phyloP scores from a whole-genome alignment of 2,113 vertebrate genomes.

The Sphaerodactylus townsendi region DNA sequence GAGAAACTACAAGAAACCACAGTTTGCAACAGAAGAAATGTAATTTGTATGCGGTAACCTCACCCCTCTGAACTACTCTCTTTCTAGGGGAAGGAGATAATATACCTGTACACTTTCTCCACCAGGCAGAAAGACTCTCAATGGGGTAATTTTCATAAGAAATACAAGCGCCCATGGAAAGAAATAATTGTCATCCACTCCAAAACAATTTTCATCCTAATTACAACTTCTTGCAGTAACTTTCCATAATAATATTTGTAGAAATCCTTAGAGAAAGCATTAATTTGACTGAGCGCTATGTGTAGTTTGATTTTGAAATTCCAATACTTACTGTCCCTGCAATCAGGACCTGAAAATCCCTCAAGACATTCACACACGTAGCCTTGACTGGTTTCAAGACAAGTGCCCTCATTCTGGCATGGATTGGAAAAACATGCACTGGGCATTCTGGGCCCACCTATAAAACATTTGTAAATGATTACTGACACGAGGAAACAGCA shows the following conservation, averaged over 20 bases:
- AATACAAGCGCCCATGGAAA: too few species aligned
- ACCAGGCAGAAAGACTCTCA: neutral
- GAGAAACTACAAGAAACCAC: neutral
- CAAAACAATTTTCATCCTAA: neutral
- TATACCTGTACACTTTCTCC: neutral
- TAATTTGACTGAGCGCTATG: neutral
- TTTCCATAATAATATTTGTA: neutral
- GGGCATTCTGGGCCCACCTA: constrained; percentile 48
- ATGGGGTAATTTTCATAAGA: neutral
- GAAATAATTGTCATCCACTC: too few species aligned
- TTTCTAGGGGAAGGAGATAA: neutral
- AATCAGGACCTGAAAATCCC: constrained; percentile 84
- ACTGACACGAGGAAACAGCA: fast-evolving
- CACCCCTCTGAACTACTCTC: neutral
- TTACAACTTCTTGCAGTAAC: neutral
- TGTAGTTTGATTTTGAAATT: neutral
- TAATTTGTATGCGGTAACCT: neutral
- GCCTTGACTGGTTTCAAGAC: constrained; percentile 70
- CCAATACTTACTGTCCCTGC: constrained; percentile 80
- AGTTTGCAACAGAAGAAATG: neutral
- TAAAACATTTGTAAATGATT: constrained; percentile 7
- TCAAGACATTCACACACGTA: constrained; percentile 84
- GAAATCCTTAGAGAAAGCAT: neutral
- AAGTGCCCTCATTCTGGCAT: constrained; percentile 76
- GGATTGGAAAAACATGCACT: constrained; percentile 70